A percentile compares a stretch with the other conserved stretches of the same genome.
Evolutionary conservation across 2,888 invertebrate species (phyloP).

Genomic region (Petrophora chlorosata): DNA sequence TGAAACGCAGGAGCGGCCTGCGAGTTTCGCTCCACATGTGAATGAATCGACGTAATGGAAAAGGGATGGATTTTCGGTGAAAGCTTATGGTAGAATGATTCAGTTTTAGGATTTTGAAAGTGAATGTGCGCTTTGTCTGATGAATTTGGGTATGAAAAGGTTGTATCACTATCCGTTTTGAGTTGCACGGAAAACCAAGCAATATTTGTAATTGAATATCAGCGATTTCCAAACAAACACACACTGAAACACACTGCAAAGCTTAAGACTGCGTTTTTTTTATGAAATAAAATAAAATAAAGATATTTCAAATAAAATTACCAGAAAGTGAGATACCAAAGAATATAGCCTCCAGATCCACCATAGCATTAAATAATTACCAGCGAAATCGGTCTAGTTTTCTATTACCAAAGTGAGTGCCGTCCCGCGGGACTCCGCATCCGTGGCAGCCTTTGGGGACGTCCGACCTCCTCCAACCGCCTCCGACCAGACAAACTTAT

Average conservation of each 20-base stretch:
- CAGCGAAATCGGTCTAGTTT: conserved; percentile 62
- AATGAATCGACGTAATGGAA: conserved; percentile 26
- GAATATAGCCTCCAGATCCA: conserved; percentile 24
- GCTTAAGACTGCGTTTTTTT: too few relatives aligned
- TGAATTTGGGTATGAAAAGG: conserved; percentile 6
- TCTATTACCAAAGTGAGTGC: conserved; percentile 75
- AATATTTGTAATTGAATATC: too few relatives aligned
- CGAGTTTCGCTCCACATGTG: conserved; percentile 23
- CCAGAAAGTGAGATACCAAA: conserved; percentile 24
- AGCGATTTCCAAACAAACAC: too few relatives aligned
- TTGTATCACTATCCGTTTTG: not conserved
- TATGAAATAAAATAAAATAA: too few relatives aligned
- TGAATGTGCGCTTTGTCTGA: conserved; percentile 4
- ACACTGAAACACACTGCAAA: too few relatives aligned
- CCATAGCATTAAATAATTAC: conserved; percentile 58
- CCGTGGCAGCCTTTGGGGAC: conserved; percentile 67
- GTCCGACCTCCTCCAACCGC: conserved; percentile 31
- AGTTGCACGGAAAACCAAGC: too few relatives aligned
- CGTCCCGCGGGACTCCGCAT: conserved; percentile 68
- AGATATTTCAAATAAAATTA: too few relatives aligned
- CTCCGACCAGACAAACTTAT: conserved; percentile 65
- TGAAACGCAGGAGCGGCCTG: conserved; percentile 48
- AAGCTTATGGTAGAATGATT: conserved; percentile 25
- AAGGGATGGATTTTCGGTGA: conserved; percentile 24
- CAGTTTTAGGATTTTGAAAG: conserved; percentile 13